A percentile compares a stretch with the other conserved stretches of the same genome.
Evolutionary conservation across 2,113 vertebrate species (phyloP).

Genomic region (Leuciscus idus): DNA sequence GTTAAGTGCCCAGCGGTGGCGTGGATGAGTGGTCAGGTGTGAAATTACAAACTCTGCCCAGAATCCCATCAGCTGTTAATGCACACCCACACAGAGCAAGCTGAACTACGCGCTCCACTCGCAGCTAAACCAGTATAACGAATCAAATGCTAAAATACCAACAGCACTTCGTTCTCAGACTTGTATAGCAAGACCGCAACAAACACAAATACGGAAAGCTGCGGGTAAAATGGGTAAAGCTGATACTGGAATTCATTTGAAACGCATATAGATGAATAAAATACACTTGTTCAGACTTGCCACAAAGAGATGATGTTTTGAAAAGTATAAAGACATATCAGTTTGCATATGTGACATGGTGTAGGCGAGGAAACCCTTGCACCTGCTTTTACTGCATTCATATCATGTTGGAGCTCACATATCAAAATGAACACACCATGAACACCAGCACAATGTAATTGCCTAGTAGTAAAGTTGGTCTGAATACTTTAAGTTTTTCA

Average conservation of each 20-base stretch:
- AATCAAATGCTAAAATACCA: conserved; percentile 32
- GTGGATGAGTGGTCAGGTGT: conserved; percentile 61
- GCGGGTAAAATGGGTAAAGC: not conserved
- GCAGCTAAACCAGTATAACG: conserved; percentile 22
- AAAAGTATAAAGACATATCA: not conserved
- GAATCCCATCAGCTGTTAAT: conserved; percentile 56
- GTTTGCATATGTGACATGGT: not conserved
- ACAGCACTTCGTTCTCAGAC: not conserved
- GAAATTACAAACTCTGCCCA: conserved; percentile 59
- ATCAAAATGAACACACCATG: not conserved
- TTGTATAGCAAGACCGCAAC: conserved; percentile 3
- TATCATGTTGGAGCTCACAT: not conserved
- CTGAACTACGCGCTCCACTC: conserved; percentile 24
- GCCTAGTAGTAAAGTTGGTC: not conserved
- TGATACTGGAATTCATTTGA: not conserved
- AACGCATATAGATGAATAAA: not conserved
- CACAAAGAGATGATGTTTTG: not conserved
- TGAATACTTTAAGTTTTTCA: not conserved
- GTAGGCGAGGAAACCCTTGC: not conserved
- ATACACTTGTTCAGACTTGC: not conserved
- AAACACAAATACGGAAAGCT: not conserved
- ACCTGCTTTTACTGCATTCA: not conserved
- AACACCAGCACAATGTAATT: not conserved
- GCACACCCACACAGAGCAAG: conserved; percentile 52
- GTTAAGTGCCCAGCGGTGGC: conserved; percentile 53